A percentile compares a stretch with the other conserved stretches of the same genome.
Conservation (phyloP, 2,888 invertebrate species). For the Rhagonycha fulva region DNA sequence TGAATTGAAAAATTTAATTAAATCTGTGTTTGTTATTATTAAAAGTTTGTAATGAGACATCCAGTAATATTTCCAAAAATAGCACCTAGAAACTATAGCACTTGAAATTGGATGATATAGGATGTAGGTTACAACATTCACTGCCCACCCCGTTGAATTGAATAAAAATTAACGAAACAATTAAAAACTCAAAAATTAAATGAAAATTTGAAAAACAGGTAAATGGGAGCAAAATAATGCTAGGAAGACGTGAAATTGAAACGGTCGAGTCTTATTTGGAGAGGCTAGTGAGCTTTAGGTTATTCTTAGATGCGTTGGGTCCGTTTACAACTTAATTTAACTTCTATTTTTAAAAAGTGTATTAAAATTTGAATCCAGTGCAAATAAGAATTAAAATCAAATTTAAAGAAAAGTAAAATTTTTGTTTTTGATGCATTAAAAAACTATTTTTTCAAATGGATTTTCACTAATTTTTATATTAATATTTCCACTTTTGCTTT, state of each 20-base stretch:
- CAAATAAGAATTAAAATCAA: neutral
- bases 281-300: conserved; percentile 31
- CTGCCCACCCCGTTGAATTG: neutral
- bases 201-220: neutral
- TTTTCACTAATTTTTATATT: neutral
- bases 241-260: conserved; percentile 14
- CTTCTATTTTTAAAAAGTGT: conserved; percentile 16
- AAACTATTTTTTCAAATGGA: neutral
- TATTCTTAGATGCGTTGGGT: conserved; percentile 34
- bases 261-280: conserved; percentile 39
- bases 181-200: neutral
- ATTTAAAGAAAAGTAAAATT: neutral
- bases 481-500: neutral
- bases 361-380: conserved; percentile 4
- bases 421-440: neutral
- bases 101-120: neutral
- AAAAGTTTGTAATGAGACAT: neutral
- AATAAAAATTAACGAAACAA: neutral
- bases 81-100: neutral
- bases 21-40: neutral
- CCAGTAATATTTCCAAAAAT: neutral
- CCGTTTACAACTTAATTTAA: conserved; percentile 11
- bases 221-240: neutral
- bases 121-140: neutral
- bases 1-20: neutral